Evolutionary conservation across 2,888 invertebrate genomes (phyloP), one percentile per base, ranked within the genome.

Genomic region (Spodoptera exigua): DNA sequence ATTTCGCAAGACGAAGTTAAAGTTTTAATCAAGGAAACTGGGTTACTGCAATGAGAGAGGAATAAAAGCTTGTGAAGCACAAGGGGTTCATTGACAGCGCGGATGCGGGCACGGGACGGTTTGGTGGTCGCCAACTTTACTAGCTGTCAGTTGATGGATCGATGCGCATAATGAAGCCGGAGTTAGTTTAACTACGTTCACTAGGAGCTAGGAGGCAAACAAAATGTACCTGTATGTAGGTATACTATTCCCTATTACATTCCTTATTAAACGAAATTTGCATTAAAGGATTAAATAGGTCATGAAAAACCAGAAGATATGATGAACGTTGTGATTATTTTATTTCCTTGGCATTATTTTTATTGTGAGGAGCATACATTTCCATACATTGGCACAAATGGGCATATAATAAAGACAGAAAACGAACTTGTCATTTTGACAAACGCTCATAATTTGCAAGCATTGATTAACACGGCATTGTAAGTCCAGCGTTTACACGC

Each of bases 31-130:
- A 49, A 43, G 34, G 3, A 18, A 61, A 64, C 47, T 74, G 45
- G 70, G 60, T 74, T 58, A 67, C 54, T 58, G 61, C 45, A 55
- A 37, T 48, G 37, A 53, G 45, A 57, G 46, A 40, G 41, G 51
- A 63, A 70, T 70, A 70, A 63, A 51, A 62, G 49, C 54, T 70
- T 41, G 40, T 49, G 61, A 32, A 51, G 48, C 51, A 62, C 58
- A 74, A 74, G 41, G n/a, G 44, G 72, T 74, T 65, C 67, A 62
- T 65, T 75, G 75, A 70, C 68, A 61, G 65, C 39, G 55, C 49
- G 35, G 57, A 67, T 64, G 62, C 67, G 54, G 60, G 69, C 36
- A 17, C 17, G 34, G 43, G 44, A 58, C 44, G 43, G 56, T 62
- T 61, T 55, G 43, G 61, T 46, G 49, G 55, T 47, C 56, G 35